Evolutionary conservation across 2,797 vertebrate genomes (phyloP).

Genomic region (Enteromius argenteus): DNA sequence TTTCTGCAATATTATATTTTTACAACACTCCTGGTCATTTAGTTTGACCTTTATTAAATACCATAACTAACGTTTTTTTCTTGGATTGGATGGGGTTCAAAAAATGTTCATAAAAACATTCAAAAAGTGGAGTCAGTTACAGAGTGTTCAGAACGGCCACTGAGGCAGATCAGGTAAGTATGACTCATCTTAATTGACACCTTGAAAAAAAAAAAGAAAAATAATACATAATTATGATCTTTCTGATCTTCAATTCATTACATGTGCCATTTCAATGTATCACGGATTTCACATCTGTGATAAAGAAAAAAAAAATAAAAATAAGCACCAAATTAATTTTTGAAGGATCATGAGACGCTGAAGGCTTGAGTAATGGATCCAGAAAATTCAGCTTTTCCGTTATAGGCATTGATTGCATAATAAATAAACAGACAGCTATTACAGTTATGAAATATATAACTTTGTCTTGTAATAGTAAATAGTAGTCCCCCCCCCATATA

Average conservation of each 20-base stretch:
- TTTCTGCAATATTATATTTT: neutral
- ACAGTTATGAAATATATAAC: neutral
- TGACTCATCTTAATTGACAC: neutral
- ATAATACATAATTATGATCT: neutral
- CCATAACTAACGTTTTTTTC: neutral
- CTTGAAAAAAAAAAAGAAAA: neutral
- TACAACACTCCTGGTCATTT: neutral
- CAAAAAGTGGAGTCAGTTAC: neutral
- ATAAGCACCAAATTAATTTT: neutral
- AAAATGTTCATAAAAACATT: neutral
- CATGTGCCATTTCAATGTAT: neutral
- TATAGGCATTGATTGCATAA: neutral
- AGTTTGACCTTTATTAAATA: neutral
- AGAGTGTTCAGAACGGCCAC: neutral
- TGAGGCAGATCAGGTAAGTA: neutral
- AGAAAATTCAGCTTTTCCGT: neutral
- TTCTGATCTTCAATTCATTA: neutral
- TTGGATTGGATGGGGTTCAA: neutral
- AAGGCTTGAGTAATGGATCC: neutral
- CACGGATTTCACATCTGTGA: neutral
- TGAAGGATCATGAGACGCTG: neutral
- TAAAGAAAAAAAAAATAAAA: neutral
- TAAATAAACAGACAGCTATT: neutral
- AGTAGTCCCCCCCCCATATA: too few relatives aligned
- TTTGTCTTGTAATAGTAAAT: neutral